These are phyloP conservation scores for Neoarius graeffei DNA, from an alignment of 2,113 vertebrate species.

Conservation along the genomic window DNA sequence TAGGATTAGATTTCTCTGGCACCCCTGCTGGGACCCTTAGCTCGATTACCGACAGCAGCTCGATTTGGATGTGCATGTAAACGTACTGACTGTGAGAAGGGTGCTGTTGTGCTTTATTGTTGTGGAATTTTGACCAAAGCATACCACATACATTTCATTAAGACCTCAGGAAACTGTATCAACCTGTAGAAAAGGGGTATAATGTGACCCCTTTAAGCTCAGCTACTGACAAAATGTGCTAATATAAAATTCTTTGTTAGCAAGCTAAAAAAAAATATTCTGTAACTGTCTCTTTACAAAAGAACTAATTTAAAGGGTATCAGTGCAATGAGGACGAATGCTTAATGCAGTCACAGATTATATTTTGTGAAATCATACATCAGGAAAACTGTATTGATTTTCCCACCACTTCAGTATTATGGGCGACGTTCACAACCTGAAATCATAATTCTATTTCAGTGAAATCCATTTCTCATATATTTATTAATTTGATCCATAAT, in stretches of 20 bases:
- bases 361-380: neutral
- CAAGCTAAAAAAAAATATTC: neutral
- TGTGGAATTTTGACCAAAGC: too few species aligned
- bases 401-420: neutral
- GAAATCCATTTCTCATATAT: neutral
- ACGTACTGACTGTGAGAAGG: too few species aligned
- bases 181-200: too few species aligned
- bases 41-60: too few species aligned
- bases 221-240: conserved; percentile 3
- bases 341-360: neutral
- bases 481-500: neutral
- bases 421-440: neutral
- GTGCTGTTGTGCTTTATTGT: too few species aligned
- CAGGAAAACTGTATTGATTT: neutral
- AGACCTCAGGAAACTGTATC: too few species aligned
- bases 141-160: too few species aligned
- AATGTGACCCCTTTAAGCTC: neutral
- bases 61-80: too few species aligned
- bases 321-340: neutral
- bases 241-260: neutral
- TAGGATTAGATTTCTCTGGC: too few species aligned
- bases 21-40: too few species aligned
- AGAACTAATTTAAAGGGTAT: neutral
- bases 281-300: neutral
- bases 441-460: too few species aligned